phyloP scores from a whole-genome alignment of 2,113 vertebrate species.

The Pelusios castaneus region DNA sequence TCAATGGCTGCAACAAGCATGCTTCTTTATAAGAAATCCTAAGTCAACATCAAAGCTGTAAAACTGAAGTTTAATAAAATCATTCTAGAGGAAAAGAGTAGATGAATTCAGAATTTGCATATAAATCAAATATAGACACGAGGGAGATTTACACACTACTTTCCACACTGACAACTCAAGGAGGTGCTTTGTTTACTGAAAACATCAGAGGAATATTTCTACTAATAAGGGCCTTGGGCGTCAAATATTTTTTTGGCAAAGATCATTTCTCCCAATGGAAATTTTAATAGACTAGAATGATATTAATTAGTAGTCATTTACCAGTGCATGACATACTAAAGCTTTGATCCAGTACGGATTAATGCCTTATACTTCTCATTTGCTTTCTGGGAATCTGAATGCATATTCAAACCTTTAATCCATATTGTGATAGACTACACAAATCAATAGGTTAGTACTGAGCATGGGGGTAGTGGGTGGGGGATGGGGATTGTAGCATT shows the following conservation, averaged over 20 bases:
- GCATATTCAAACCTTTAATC: neutral
- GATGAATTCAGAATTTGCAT: neutral
- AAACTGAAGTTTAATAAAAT: neutral
- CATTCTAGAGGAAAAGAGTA: neutral
- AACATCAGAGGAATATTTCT: neutral
- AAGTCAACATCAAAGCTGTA: neutral
- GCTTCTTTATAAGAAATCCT: neutral
- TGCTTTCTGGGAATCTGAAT: neutral
- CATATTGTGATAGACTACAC: neutral
- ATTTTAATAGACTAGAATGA: fast-evolving
- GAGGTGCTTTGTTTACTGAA: neutral
- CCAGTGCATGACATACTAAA: neutral
- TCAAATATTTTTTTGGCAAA: neutral
- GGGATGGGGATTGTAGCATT: neutral
- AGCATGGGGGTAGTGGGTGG: neutral
- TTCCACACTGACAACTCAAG: neutral
- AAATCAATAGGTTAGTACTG: neutral
- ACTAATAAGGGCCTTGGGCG: neutral
- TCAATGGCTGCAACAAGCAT: neutral
- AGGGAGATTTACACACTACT: neutral
- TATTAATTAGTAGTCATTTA: fast-evolving
- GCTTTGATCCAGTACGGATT: neutral
- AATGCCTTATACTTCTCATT: neutral
- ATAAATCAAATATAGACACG: neutral
- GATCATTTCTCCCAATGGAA: fast-evolving